Percentiles rank a stretch among this genome's conserved stretches.
phyloP scores from a whole-genome alignment of 2,797 vertebrate species.

The Danio choprae region DNA sequence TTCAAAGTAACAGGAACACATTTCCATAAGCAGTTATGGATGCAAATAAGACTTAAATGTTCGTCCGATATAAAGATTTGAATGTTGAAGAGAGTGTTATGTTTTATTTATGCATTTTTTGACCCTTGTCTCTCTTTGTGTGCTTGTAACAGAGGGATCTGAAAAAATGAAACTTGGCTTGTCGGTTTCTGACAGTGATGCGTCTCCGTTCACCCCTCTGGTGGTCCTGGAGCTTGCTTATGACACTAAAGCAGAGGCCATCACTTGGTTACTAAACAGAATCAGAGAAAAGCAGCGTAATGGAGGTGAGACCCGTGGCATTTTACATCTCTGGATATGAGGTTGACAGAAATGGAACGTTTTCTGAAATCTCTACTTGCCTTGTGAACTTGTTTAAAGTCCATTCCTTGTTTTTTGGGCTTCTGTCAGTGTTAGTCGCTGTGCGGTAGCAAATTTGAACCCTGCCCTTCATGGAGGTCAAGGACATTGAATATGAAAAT shows the following conservation, averaged over 20 bases:
- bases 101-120: slow-evolving; percentile 46
- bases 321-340: slow-evolving; percentile 2
- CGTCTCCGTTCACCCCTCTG: slow-evolving; percentile 82
- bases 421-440: not conserved
- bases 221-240: slow-evolving; percentile 89
- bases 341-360: slow-evolving; percentile 41
- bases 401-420: not conserved
- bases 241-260: slow-evolving; percentile 84
- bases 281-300: slow-evolving; percentile 84
- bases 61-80: not conserved
- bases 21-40: slow-evolving; percentile 17
- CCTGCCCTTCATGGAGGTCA: slow-evolving; percentile 2
- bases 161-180: slow-evolving; percentile 64
- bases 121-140: slow-evolving; percentile 6
- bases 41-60: not conserved
- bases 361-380: slow-evolving; percentile 19
- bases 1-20: not conserved
- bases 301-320: slow-evolving; percentile 82
- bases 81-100: not conserved
- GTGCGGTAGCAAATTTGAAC: not conserved
- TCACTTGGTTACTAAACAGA: slow-evolving; percentile 86
- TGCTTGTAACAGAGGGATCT: slow-evolving; percentile 53
- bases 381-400: slow-evolving; percentile 2
- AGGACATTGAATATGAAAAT: not conserved
- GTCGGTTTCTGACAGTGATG: slow-evolving; percentile 67